Evolutionary conservation across 1,140 invertebrate species (phyloP).

Genomic region (Zaprionus capensis): DNA sequence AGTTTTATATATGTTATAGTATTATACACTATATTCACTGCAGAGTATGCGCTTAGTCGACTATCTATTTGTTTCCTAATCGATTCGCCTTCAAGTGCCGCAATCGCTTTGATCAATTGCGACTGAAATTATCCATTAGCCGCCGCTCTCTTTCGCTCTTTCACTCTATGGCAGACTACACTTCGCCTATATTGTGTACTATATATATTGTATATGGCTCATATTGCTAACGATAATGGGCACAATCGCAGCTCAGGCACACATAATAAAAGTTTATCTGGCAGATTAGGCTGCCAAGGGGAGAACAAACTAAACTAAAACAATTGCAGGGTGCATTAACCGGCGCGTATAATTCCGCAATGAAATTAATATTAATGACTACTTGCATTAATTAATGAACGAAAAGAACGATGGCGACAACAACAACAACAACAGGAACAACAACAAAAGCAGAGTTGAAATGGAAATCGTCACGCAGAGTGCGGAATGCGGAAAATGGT

Average conservation of each 20-base stretch:
- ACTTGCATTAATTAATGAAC: conserved; percentile 60
- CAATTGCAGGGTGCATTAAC: conserved; percentile 66
- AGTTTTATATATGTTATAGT: no score
- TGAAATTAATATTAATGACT: conserved; percentile 77
- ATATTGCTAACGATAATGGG: conserved; percentile 47
- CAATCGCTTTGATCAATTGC: conserved; percentile 6
- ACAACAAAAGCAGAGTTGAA: conserved; percentile 27
- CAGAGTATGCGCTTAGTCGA: not conserved
- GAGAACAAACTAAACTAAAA: conserved; percentile 36
- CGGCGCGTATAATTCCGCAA: conserved; percentile 70
- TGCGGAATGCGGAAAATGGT: conserved; percentile 59
- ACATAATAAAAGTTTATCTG: conserved; percentile 48
- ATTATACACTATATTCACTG: not conserved
- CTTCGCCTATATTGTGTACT: not conserved
- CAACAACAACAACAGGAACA: conserved; percentile 38
- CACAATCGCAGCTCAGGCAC: conserved; percentile 34
- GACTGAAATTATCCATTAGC: conserved; percentile 28
- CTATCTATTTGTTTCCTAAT: not conserved
- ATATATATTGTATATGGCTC: conserved; percentile 20
- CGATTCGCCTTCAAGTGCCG: conserved; percentile 10
- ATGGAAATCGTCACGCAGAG: conserved; percentile 64
- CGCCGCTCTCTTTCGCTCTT: conserved; percentile 1
- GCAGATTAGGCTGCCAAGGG: conserved; percentile 15
- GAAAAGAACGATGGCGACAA: conserved; percentile 8
- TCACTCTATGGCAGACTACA: not conserved